A percentile compares a stretch with the other conserved stretches of the same genome.
phyloP scores from a whole-genome alignment of 2,113 vertebrate genomes.

The Onychostoma macrolepis region DNA sequence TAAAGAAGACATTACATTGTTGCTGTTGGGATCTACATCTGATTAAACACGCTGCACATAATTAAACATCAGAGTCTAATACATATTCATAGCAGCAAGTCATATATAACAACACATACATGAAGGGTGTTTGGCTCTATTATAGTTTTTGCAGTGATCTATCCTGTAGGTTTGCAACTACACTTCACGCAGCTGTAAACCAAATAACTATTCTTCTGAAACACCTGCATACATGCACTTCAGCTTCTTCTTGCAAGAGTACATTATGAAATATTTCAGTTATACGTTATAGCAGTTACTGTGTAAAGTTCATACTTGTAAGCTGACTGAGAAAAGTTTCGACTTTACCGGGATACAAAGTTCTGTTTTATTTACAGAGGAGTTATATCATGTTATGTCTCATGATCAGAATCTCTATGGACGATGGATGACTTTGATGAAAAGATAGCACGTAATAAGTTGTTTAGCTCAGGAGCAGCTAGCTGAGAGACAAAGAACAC shows the following conservation, averaged over 20 bases:
- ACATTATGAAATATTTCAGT: neutral
- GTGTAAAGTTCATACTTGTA: neutral
- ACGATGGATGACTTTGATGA: neutral
- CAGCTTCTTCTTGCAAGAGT: constrained; percentile 34
- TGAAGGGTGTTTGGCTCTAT: neutral
- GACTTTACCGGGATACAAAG: neutral
- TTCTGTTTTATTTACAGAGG: neutral
- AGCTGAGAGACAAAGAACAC: neutral
- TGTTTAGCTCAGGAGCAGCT: constrained; percentile 20
- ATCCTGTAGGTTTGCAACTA: neutral
- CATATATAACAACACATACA: neutral
- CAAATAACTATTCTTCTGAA: constrained; percentile 50
- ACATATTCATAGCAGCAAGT: constrained; percentile 25
- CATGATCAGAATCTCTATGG: neutral
- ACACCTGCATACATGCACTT: constrained; percentile 71
- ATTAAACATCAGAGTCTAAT: constrained; percentile 11
- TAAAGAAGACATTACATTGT: constrained; percentile 2
- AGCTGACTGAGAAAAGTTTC: neutral
- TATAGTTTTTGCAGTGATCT: constrained; percentile 21
- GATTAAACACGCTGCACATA: neutral
- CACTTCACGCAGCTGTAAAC: constrained; percentile 40
- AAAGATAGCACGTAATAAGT: constrained; percentile 6
- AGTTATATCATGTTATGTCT: neutral
- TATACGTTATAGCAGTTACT: constrained; percentile 16
- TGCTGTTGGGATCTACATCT: constrained; percentile 9